phyloP scores from a whole-genome alignment of 2,113 vertebrate genomes.

The Saccopteryx leptura region DNA sequence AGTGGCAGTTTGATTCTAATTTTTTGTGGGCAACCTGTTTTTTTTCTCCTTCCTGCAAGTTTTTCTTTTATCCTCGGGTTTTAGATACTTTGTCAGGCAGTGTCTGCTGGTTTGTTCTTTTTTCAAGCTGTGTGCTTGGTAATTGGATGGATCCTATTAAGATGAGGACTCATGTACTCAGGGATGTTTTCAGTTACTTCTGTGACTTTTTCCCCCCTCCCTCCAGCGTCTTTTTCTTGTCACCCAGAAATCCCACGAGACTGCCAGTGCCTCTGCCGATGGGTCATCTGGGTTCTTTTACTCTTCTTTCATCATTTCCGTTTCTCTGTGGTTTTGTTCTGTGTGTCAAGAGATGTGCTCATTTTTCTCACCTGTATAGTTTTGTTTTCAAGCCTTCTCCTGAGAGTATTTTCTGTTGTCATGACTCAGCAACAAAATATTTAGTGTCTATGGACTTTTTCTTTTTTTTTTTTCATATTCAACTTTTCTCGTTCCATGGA shows the following conservation, averaged over 20 bases:
- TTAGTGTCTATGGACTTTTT: neutral
- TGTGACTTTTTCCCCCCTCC: neutral
- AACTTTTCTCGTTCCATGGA: neutral
- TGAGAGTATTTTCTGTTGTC: neutral
- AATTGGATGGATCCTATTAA: neutral
- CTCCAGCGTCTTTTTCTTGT: neutral
- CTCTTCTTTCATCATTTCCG: neutral
- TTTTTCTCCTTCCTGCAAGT: neutral
- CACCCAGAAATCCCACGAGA: neutral
- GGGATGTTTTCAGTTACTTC: neutral
- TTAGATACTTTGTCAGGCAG: neutral
- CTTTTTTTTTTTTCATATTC: neutral
- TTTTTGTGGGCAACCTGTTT: neutral
- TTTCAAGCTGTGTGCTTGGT: neutral
- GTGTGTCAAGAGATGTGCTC: neutral
- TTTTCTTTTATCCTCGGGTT: neutral
- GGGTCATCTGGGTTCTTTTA: fast-evolving
- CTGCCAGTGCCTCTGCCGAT: fast-evolving
- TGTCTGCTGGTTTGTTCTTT: neutral
- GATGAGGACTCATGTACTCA: neutral
- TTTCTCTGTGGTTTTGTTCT: neutral
- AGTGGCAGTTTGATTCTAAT: neutral
- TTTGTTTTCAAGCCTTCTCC: neutral
- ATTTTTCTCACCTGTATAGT: neutral
- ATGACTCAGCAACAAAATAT: neutral